A percentile compares a stretch with the other conserved stretches of the same genome.
Conservation (phyloP, 2,113 vertebrate genomes). For the Apistogramma diplotaenia region DNA sequence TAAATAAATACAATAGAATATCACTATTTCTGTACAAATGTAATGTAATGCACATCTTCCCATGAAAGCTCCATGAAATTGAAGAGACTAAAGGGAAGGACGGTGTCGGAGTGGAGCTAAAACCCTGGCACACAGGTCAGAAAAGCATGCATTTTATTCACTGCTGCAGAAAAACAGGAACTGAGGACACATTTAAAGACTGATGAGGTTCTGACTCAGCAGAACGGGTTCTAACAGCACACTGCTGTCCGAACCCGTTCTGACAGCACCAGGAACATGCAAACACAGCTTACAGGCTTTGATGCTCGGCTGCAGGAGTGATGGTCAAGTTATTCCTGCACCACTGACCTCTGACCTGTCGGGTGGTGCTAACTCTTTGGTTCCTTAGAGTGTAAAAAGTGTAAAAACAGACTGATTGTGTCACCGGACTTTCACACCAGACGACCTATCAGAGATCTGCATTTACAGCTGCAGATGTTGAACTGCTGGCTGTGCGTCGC, state of each 20-base stretch:
- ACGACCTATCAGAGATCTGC: background rate
- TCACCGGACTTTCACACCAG: background rate
- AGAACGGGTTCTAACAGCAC: no score
- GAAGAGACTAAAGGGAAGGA: conserved; percentile 53
- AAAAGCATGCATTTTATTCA: conserved; percentile 59
- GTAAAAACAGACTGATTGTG: conserved; percentile 18
- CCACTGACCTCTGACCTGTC: no score
- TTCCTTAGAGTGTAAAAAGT: background rate
- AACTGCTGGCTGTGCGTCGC: rapidly evolving
- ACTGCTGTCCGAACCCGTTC: no score
- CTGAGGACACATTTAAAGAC: conserved; percentile 45
- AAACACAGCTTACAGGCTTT: conserved; percentile 56
- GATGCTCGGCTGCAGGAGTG: conserved; percentile 16
- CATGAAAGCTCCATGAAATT: conserved; percentile 56
- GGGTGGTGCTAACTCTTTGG: conserved; percentile 34
- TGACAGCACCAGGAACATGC: conserved; percentile 34
- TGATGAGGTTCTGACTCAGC: conserved; percentile 36
- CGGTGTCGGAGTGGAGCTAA: background rate
- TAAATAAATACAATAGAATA: conserved; percentile 85
- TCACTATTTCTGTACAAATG: conserved; percentile 81
- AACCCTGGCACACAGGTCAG: conserved; percentile 62
- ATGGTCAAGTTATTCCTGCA: background rate
- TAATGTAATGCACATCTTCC: conserved; percentile 78
- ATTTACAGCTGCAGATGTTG: background rate
- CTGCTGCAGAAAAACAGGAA: conserved; percentile 31